Conservation (phyloP, 2,888 invertebrate genomes). For the Eupeodes latifasciatus region DNA sequence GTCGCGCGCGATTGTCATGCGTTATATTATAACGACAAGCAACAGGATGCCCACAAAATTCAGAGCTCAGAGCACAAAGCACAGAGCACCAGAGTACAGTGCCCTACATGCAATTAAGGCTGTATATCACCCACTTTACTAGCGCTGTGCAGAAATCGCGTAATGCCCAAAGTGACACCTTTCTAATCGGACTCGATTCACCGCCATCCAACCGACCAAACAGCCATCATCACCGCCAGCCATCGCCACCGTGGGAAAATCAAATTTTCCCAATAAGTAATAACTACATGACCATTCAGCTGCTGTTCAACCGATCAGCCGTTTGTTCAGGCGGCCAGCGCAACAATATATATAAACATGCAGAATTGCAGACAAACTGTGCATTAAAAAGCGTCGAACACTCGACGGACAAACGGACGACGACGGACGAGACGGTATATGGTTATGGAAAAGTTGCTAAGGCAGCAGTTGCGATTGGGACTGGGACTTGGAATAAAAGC, state of each 20-base stretch:
- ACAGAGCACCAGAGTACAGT: background rate
- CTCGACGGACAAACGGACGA: background rate
- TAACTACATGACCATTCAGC: slow-evolving; percentile 38
- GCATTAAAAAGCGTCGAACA: slow-evolving; percentile 8
- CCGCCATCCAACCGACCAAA: slow-evolving; percentile 20
- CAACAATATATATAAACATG: background rate
- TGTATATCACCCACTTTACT: slow-evolving; percentile 69
- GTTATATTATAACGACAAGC: slow-evolving; percentile 11
- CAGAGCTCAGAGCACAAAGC: slow-evolving; percentile 9
- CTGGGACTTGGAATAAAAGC: slow-evolving; percentile 37
- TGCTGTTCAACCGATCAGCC: slow-evolving; percentile 1
- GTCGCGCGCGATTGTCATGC: slow-evolving; percentile 58
- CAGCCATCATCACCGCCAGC: slow-evolving; percentile 20
- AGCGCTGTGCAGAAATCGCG: slow-evolving; percentile 49
- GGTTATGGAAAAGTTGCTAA: slow-evolving; percentile 4
- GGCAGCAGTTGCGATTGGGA: slow-evolving; percentile 8
- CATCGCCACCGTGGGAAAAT: slow-evolving; percentile 72
- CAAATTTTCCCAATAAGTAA: slow-evolving; percentile 72
- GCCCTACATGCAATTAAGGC: slow-evolving; percentile 74
- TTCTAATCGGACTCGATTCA: slow-evolving; percentile 68
- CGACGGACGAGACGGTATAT: background rate
- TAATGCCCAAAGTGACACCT: slow-evolving; percentile 75
- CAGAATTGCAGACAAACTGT: slow-evolving; percentile 47
- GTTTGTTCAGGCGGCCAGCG: slow-evolving; percentile 11
- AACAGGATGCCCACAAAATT: slow-evolving; percentile 9